Conservation (phyloP, 2,888 invertebrate species). For the Taphrorychus bicolor region DNA sequence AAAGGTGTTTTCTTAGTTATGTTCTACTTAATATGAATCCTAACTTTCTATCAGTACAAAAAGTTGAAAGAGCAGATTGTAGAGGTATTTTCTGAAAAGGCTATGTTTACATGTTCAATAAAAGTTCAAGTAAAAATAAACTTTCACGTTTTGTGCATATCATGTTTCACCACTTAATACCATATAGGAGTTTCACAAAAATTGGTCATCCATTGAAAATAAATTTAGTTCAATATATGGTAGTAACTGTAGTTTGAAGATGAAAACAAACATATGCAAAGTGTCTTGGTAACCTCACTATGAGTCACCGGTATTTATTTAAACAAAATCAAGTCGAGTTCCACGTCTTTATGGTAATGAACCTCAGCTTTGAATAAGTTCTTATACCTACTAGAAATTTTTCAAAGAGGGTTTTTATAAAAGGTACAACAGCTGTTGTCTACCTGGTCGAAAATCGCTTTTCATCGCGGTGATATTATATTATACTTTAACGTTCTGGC, state of each 20-base stretch:
- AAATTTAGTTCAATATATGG: neutral
- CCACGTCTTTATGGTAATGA: constrained; percentile 27
- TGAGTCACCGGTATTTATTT: constrained; percentile 15
- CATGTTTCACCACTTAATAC: neutral
- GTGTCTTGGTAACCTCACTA: neutral
- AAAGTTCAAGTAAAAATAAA: too few species aligned
- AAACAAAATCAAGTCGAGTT: constrained; percentile 12
- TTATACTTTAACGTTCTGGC: neutral
- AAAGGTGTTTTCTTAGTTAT: too few species aligned
- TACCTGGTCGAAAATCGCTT: constrained; percentile 32
- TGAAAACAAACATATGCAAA: constrained; percentile 9
- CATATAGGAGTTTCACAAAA: neutral
- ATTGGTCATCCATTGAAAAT: neutral
- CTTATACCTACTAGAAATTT: constrained; percentile 2
- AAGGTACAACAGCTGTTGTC: constrained; percentile 28
- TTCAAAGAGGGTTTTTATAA: neutral
- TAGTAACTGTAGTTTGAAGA: neutral
- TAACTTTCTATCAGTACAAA: too few species aligned
- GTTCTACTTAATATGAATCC: too few species aligned
- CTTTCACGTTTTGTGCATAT: too few species aligned
- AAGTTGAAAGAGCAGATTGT: too few species aligned
- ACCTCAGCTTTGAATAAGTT: neutral
- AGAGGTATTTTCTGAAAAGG: too few species aligned
- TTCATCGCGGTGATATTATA: constrained; percentile 18
- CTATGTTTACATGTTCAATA: too few species aligned